Evolutionary conservation across 2,888 invertebrate species (phyloP).

Genomic region (Mythimna loreyi): DNA sequence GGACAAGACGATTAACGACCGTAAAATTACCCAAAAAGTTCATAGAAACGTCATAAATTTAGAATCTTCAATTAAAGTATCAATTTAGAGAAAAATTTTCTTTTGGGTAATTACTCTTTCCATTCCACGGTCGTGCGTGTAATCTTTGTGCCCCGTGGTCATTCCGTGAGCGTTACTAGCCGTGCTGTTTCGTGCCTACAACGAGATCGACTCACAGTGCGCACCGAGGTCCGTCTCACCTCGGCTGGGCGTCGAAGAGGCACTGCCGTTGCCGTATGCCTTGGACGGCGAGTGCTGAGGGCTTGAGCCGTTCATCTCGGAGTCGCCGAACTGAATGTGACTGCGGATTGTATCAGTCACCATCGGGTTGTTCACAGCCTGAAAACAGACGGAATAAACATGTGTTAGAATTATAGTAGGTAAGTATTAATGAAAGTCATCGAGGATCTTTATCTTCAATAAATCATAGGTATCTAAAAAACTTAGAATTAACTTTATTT

Average conservation of each 20-base stretch:
- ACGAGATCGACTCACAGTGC: slow-evolving; percentile 86
- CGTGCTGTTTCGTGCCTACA: slow-evolving; percentile 85
- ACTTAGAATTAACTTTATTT: too few species aligned
- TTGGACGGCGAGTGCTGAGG: slow-evolving; percentile 81
- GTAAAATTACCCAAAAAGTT: slow-evolving; percentile 46
- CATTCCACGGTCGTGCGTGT: slow-evolving; percentile 44
- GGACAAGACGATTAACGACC: slow-evolving; percentile 55
- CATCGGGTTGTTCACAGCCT: slow-evolving; percentile 86
- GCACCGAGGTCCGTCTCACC: slow-evolving; percentile 87
- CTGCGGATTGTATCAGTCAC: slow-evolving; percentile 92
- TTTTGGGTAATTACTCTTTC: slow-evolving; percentile 23
- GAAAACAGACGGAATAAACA: slow-evolving; percentile 66
- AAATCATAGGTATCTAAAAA: not conserved
- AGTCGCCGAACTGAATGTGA: slow-evolving; percentile 90
- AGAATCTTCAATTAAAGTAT: slow-evolving; percentile 20
- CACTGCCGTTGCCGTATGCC: slow-evolving; percentile 80
- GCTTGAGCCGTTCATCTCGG: slow-evolving; percentile 80
- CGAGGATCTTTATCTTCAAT: not conserved
- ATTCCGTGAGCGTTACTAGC: slow-evolving; percentile 67
- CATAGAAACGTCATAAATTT: slow-evolving; percentile 28
- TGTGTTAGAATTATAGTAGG: not conserved
- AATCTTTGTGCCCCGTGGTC: slow-evolving; percentile 43
- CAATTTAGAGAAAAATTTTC: slow-evolving; percentile 12
- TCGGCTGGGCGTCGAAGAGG: slow-evolving; percentile 86
- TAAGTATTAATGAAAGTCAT: not conserved